Conservation (phyloP, 2,888 invertebrate genomes). For the Thecocarcelia acutangulata region DNA sequence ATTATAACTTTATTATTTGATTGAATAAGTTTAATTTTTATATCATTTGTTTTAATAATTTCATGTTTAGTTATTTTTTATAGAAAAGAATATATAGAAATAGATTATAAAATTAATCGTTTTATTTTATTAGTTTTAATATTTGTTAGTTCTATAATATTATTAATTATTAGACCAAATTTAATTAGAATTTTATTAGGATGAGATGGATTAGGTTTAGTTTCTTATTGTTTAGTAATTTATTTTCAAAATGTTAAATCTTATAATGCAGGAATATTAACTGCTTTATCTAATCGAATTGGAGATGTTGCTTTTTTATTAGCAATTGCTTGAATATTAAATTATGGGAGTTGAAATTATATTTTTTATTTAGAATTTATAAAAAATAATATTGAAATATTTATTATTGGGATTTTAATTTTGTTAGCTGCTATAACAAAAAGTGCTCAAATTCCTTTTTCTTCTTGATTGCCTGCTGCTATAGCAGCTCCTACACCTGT, state of each 20-base stretch:
- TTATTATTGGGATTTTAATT: slow-evolving; percentile 81
- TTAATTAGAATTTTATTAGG: slow-evolving; percentile 87
- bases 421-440: slow-evolving; percentile 86
- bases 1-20: slow-evolving; percentile 84
- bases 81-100: slow-evolving; percentile 85
- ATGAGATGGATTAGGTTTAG: slow-evolving; percentile 88
- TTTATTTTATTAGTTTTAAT: slow-evolving; percentile 86
- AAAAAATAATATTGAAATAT: slow-evolving; percentile 81
- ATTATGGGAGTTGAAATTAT: slow-evolving; percentile 84
- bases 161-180: slow-evolving; percentile 87
- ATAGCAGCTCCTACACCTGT: slow-evolving; percentile 90
- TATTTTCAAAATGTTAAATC: slow-evolving; percentile 84
- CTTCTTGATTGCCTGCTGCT: slow-evolving; percentile 88
- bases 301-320: slow-evolving; percentile 87
- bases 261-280: slow-evolving; percentile 87
- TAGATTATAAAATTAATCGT: slow-evolving; percentile 84
- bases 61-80: slow-evolving; percentile 86
- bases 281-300: slow-evolving; percentile 87
- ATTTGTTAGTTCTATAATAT: slow-evolving; percentile 86
- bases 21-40: slow-evolving; percentile 86
- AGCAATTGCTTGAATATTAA: slow-evolving; percentile 83
- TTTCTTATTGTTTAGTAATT: slow-evolving; percentile 87
- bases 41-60: slow-evolving; percentile 86
- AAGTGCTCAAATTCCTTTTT: slow-evolving; percentile 91
- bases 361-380: slow-evolving; percentile 83